A percentile compares a stretch with the other conserved stretches of the same genome.
Conservation (phyloP, 2,888 invertebrate species). For the Drosophila anceps region DNA sequence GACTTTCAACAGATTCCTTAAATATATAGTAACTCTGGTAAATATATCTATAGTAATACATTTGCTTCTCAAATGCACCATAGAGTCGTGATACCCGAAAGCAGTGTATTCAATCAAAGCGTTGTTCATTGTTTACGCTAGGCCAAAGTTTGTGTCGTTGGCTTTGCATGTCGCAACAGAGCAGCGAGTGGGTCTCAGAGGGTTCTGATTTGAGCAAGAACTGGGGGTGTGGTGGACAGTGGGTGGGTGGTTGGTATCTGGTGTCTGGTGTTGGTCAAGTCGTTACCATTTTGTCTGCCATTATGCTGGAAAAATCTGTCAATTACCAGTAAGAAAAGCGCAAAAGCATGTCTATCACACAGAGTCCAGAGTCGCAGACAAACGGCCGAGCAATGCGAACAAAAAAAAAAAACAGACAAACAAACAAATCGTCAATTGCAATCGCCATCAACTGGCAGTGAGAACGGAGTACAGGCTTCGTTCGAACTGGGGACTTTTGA, state of each 20-base stretch:
- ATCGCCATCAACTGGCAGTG: constrained; percentile 5
- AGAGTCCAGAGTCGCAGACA: constrained; percentile 10
- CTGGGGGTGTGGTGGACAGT: neutral
- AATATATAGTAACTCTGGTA: too few relatives aligned
- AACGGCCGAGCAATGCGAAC: constrained; percentile 12
- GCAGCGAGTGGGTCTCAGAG: neutral
- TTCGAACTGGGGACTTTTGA: constrained; percentile 1
- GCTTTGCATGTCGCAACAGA: constrained; percentile 24
- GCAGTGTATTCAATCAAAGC: constrained; percentile 45
- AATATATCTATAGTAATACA: too few relatives aligned
- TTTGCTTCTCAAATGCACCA: too few relatives aligned
- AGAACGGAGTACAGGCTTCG: neutral
- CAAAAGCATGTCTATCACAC: constrained; percentile 74
- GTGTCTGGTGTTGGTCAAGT: constrained; percentile 34
- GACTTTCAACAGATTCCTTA: too few relatives aligned
- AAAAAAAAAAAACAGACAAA: too few relatives aligned
- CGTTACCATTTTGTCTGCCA: constrained; percentile 72
- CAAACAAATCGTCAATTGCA: constrained; percentile 33
- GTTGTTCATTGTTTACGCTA: constrained; percentile 52
- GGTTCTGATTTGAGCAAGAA: neutral
- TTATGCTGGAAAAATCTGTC: constrained; percentile 76
- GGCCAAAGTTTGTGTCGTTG: constrained; percentile 39
- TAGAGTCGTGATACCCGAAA: neutral
- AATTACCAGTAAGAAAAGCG: constrained; percentile 75
- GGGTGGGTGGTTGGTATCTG: neutral